A percentile compares a stretch with the other conserved stretches of the same genome.
Conservation (phyloP, 2,888 invertebrate genomes). For the Synergus japonicus region DNA sequence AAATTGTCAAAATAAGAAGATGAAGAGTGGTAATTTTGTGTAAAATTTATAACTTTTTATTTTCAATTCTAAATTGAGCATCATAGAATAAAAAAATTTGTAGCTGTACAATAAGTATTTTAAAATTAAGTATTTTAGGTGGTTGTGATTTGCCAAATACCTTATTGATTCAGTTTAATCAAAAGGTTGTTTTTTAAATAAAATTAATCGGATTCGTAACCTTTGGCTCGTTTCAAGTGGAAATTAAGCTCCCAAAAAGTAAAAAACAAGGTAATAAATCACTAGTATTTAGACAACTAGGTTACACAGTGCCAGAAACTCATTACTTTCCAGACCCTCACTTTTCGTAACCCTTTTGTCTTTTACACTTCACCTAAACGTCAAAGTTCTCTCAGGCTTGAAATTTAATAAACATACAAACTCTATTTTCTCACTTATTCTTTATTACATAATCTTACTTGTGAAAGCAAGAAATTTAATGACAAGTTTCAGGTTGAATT, state of each 20-base stretch:
- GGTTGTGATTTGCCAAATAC: too few species aligned
- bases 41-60: too few species aligned
- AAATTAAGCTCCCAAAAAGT: background rate
- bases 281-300: background rate
- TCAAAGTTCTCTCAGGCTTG: background rate
- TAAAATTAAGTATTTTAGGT: too few species aligned
- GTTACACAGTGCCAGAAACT: slow-evolving; percentile 12
- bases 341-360: slow-evolving; percentile 12
- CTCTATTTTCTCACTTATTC: background rate
- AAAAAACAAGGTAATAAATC: slow-evolving; percentile 10
- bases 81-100: too few species aligned
- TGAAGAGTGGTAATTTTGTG: too few species aligned
- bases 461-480: background rate
- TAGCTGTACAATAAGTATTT: too few species aligned
- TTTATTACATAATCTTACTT: background rate
- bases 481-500: background rate
- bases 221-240: background rate
- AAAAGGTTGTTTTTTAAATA: background rate
- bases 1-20: too few species aligned
- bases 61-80: too few species aligned
- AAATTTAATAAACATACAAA: background rate
- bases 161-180: too few species aligned
- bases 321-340: slow-evolving; percentile 21
- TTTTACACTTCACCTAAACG: background rate
- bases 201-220: background rate